Evolutionary conservation across 2,113 vertebrate species (phyloP).

Genomic region (Syrrhaptes paradoxus): DNA sequence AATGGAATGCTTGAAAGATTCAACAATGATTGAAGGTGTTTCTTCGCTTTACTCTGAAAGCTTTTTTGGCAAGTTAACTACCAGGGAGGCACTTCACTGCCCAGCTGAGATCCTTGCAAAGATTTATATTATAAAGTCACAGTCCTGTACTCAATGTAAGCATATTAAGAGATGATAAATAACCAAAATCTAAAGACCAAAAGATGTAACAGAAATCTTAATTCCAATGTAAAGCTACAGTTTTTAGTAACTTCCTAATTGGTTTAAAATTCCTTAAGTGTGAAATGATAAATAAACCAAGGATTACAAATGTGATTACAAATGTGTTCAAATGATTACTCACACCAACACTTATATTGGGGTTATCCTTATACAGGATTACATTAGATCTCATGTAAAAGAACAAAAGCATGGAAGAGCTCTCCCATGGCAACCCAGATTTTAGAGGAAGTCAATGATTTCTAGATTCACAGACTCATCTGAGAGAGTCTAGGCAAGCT

Average conservation of each 20-base stretch:
- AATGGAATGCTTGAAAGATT: conserved; percentile 11
- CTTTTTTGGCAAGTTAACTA: not conserved
- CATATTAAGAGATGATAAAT: not conserved
- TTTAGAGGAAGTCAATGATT: not conserved
- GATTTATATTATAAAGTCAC: not conserved
- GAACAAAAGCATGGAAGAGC: not conserved
- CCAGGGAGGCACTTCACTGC: not conserved
- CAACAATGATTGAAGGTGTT: not conserved
- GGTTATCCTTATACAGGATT: not conserved
- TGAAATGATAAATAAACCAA: not conserved
- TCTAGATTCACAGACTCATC: not conserved
- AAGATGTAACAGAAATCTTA: not conserved
- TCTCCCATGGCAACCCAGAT: not conserved
- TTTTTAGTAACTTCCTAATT: not conserved
- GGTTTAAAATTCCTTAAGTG: not conserved
- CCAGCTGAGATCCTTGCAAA: not conserved
- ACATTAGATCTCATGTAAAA: not conserved
- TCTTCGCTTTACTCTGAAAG: not conserved
- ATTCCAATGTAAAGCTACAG: not conserved
- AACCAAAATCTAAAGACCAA: not conserved
- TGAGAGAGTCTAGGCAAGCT: not conserved
- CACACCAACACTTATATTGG: not conserved
- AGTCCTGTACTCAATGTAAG: not conserved
- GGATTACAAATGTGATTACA: not conserved
- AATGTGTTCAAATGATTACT: not conserved